Evolutionary conservation across 2,888 invertebrate genomes (phyloP), one percentile per base, ranked within the genome.

Genomic region (Drosophila birchii): DNA sequence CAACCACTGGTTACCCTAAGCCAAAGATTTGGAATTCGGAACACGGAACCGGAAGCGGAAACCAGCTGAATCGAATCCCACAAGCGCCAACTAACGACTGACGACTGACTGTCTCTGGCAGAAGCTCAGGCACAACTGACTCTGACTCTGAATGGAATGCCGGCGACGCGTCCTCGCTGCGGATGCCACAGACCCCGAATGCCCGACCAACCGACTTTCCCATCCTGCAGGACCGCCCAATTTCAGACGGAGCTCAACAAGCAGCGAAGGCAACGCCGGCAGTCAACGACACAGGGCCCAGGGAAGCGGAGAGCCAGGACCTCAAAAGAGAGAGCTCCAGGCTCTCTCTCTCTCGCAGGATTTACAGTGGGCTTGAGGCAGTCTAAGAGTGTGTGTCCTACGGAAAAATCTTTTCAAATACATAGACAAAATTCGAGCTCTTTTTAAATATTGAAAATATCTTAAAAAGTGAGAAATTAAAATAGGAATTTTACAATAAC

Each of bases 51-150:
- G 59, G 47, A 70, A 64, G 41, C 72, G 64, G 58, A 57, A 66
- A 63, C 62, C 53, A 64, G 68, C 51, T 62, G 51, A 29, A 61
- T 38, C 54, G 54, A 54, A 54, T 54, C 20, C 36, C 54, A 54
- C 23, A n/a, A 51, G 29, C 51, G 51, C 51, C 29, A 14, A 51
- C 8, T 53, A 29, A 54, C 59, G 39, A 47, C 58, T n/a, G 44
- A 44, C 18, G 47, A 64, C 67, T 78, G 81, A 76, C 83, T 83
- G 86, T 78, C 74, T 79, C 86, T 86, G 84, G 78, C 84, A 73
- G 81, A 79, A 71, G 84, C 84, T 83, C 87, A 78, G 79, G 74
- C 86, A 86, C 84, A 80, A 84, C 84, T 86, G 78, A 81, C 79
- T 61, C 23, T 61, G 60, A 61, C 43, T 23, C n/a, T n/a, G n/a